Evolutionary conservation across 2,797 vertebrate genomes (phyloP), one percentile per base, ranked within the genome.

Genomic region (Allobates femoralis): DNA sequence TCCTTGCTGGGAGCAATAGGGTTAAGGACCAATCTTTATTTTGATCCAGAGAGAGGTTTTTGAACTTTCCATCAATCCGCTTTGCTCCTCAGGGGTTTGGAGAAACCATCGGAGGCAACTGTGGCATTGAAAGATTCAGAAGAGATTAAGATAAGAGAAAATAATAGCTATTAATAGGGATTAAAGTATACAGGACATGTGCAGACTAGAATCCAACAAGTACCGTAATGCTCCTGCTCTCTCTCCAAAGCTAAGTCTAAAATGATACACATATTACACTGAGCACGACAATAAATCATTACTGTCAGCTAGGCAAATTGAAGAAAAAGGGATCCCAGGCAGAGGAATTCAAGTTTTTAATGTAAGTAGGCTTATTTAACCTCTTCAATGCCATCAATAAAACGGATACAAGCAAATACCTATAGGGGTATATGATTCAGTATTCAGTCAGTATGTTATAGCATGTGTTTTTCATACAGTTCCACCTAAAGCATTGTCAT

Each of bases 121-220:
- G 62, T 19, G 32, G 50, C 75, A 79, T 56, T 71, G 64, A 78
- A 69, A 58, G 76, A 56, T 79, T 84, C 76, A 73, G 51, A 85
- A 51, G 30, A 79, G 64, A 79, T 79, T 71, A 79, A 85, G 84
- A 56, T 71, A 73, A 79, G 66, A 85, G 66, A 85, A 56, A 79
- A 85, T 79, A 85, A 85, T 80, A 66, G 84, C 64, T 80, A 79
- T 71, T 85, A 80, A 85, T 73, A 71, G 64, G 76, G 77, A 85
- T 85, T 85, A 80, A 73, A 80, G 50, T 60, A 73, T 71, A 67
- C 19, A 71, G 79, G 53, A 16, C 46, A 37, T 46, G 64, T 56
- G 23, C 77, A 60, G 84, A 53, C 76, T n/a, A 23, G 32, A 56
- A 84, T 77, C 73, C 30, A 30, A 41, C 71, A 62, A 66, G 73